phyloP scores from a whole-genome alignment of 1,140 invertebrate species.

The Zaprionus kolodkinae region DNA sequence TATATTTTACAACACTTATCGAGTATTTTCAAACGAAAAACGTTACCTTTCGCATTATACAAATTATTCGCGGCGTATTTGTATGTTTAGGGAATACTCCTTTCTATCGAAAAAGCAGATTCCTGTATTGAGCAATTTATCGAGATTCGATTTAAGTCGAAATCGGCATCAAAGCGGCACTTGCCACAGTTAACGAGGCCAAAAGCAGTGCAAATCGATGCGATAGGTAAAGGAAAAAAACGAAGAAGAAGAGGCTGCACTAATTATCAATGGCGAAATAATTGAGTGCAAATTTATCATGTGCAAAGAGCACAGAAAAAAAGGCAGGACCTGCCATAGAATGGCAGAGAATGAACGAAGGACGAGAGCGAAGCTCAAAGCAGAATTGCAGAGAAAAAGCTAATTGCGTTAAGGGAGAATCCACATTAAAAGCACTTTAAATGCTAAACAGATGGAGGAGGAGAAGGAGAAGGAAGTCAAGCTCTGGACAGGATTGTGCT shows the following conservation, averaged over 20 bases:
- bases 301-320: conserved; percentile 20
- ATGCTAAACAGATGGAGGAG: conserved; percentile 55
- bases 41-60: no score
- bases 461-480: conserved; percentile 29
- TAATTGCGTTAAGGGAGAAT: conserved; percentile 65
- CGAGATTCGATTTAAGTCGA: conserved; percentile 32
- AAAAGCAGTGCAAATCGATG: conserved; percentile 47
- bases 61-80: no score
- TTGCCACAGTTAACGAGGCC: conserved; percentile 45
- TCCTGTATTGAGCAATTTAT: background rate
- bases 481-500: background rate
- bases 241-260: conserved; percentile 41
- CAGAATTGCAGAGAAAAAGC: conserved; percentile 6
- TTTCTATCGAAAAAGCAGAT: no score
- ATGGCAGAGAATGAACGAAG: conserved; percentile 1
- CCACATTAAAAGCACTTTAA: conserved; percentile 69
- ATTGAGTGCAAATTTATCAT: conserved; percentile 47
- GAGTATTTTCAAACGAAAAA: no score
- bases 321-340: no score
- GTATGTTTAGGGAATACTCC: no score
- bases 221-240: background rate
- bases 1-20: no score
- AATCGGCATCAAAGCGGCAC: conserved; percentile 46
- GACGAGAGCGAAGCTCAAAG: conserved; percentile 9
- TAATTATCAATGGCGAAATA: conserved; percentile 75